Conservation (phyloP, 2,888 invertebrate genomes). For the Pristionchus exspectatus region DNA sequence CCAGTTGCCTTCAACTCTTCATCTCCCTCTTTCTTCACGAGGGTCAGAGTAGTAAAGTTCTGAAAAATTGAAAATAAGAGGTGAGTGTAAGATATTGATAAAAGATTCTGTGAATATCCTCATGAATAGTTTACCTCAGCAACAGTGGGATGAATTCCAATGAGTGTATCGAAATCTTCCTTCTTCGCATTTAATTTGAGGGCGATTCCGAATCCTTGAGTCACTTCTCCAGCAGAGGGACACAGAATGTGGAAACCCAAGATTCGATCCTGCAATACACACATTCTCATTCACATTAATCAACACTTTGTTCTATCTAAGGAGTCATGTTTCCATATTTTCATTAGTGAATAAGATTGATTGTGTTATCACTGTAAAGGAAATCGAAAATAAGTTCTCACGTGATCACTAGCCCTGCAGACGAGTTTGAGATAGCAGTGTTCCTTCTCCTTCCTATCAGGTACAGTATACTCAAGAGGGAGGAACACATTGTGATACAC, state of each 20-base stretch:
- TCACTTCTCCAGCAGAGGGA: conserved; percentile 84
- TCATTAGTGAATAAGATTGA: not conserved
- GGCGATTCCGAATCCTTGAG: conserved; percentile 84
- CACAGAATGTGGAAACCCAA: conserved; percentile 83
- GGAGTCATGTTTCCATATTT: too few relatives aligned
- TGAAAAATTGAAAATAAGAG: conserved; percentile 55
- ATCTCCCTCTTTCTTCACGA: conserved; percentile 70
- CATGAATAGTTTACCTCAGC: conserved; percentile 81
- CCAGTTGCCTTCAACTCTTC: conserved; percentile 69
- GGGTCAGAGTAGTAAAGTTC: conserved; percentile 71
- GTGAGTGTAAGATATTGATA: not conserved
- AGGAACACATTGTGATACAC: conserved; percentile 93
- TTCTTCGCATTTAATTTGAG: conserved; percentile 82
- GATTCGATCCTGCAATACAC: conserved; percentile 80
- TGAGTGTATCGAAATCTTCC: conserved; percentile 82
- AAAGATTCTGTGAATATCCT: not conserved
- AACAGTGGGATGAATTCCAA: conserved; percentile 84
- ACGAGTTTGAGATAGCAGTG: conserved; percentile 91
- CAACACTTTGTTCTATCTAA: not conserved
- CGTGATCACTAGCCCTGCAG: conserved; percentile 80
- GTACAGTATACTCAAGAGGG: conserved; percentile 95
- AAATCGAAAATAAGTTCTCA: conserved; percentile 39
- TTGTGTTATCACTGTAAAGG: too few relatives aligned
- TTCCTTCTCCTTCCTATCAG: conserved; percentile 88
- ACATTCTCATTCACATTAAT: not conserved